These are phyloP conservation scores for Nomada flava DNA, from an alignment of 2,888 invertebrate species.

Conservation along the genomic window DNA sequence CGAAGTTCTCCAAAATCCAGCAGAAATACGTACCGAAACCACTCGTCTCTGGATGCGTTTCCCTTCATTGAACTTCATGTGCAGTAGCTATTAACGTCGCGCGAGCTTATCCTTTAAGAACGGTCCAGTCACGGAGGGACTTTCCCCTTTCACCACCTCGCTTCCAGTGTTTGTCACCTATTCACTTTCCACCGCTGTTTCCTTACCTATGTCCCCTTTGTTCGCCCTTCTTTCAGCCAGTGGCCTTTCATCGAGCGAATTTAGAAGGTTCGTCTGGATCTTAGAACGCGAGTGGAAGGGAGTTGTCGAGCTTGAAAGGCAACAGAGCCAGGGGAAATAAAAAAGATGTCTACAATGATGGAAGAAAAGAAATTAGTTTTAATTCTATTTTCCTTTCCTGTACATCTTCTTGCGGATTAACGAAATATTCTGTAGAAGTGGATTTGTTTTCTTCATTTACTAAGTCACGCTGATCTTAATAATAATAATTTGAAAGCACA, in stretches of 20 bases:
- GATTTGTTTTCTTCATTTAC: too few relatives aligned
- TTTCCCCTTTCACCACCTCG: constrained; percentile 8
- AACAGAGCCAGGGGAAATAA: not conserved
- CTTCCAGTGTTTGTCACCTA: constrained; percentile 25
- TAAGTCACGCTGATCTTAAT: too few relatives aligned
- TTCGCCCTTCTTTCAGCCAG: not conserved
- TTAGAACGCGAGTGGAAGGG: not conserved
- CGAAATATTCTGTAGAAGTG: too few relatives aligned
- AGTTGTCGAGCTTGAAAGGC: not conserved
- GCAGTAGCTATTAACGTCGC: constrained; percentile 62
- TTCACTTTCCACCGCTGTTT: constrained; percentile 2
- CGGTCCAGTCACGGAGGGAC: constrained; percentile 52
- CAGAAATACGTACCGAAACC: constrained; percentile 52
- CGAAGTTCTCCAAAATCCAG: constrained; percentile 42
- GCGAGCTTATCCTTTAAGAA: constrained; percentile 72
- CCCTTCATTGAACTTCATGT: constrained; percentile 24
- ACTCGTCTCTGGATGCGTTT: constrained; percentile 43
- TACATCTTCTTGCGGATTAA: too few relatives aligned
- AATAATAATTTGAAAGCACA: too few relatives aligned
- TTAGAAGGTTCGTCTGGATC: constrained; percentile 32
- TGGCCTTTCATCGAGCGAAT: constrained; percentile 27
- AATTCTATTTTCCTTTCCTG: not conserved
- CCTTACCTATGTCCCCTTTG: not conserved
- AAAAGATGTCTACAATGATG: not conserved
- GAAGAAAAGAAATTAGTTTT: not conserved